Conservation (phyloP, 2,113 vertebrate species). For the Heterotilapia buettikoferi region DNA sequence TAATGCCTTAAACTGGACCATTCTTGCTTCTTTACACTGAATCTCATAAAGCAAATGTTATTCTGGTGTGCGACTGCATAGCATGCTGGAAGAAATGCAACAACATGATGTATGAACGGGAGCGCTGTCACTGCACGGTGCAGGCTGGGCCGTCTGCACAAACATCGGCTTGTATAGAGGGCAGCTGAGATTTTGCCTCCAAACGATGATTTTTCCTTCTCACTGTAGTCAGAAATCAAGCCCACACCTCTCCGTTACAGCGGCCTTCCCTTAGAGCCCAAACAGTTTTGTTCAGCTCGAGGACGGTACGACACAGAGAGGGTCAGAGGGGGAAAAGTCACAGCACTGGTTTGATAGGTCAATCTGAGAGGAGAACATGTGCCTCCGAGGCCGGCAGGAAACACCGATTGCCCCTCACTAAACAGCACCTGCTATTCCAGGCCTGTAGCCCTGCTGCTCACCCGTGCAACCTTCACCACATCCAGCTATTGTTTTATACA, state of each 20-base stretch:
- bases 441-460: neutral
- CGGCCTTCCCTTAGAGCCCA: neutral
- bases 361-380: rapidly evolving
- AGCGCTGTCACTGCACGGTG: rapidly evolving
- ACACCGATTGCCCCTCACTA: rapidly evolving
- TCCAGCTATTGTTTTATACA: neutral
- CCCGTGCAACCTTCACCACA: neutral
- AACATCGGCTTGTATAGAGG: rapidly evolving
- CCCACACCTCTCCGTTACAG: rapidly evolving
- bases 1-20: rapidly evolving
- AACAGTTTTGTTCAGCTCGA: neutral
- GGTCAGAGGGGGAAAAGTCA: neutral
- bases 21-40: neutral
- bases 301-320: rapidly evolving
- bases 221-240: neutral
- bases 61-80: neutral
- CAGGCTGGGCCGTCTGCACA: neutral
- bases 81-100: neutral
- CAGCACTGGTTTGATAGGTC: neutral
- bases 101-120: neutral
- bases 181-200: neutral
- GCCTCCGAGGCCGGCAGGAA: neutral
- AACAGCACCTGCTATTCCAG: rapidly evolving
- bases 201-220: neutral
- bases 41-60: neutral